These are phyloP conservation scores for Hermetia illucens DNA, from an alignment of 1,140 invertebrate genomes.

Conservation along the genomic window DNA sequence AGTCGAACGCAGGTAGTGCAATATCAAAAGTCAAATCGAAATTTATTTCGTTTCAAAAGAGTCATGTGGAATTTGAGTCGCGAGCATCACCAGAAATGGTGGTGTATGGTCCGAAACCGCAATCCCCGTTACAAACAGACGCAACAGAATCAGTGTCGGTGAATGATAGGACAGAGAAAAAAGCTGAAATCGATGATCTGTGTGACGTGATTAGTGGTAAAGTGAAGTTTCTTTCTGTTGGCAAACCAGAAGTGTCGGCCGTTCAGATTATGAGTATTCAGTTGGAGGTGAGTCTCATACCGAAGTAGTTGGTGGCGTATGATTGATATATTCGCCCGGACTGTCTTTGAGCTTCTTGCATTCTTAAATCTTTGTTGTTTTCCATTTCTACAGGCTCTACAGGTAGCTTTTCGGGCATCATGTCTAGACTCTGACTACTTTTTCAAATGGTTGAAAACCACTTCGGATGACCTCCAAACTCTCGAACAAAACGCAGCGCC, in stretches of 20 bases:
- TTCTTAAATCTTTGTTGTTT: too few species aligned
- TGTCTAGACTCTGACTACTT: constrained; percentile 43
- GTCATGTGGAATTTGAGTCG: constrained; percentile 24
- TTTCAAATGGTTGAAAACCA: constrained; percentile 40
- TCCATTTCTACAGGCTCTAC: constrained; percentile 45
- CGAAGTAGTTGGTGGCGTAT: too few species aligned
- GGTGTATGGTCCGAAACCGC: background rate
- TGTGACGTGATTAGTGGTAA: constrained; percentile 34
- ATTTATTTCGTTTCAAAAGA: constrained; percentile 10
- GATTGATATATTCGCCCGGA: too few species aligned
- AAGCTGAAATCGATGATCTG: constrained; percentile 13
- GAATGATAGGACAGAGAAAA: constrained; percentile 11
- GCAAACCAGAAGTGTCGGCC: constrained; percentile 40
- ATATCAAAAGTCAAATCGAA: background rate
- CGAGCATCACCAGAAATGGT: background rate
- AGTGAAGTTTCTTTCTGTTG: constrained; percentile 46
- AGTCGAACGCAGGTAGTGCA: background rate
- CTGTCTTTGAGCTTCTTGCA: too few species aligned
- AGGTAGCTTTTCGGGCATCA: constrained; percentile 43
- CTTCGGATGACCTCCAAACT: constrained; percentile 40
- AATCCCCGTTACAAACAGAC: too few species aligned
- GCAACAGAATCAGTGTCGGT: background rate
- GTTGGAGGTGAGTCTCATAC: constrained; percentile 41
- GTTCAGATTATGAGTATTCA: constrained; percentile 51
- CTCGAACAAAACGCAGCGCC: constrained; percentile 48